Evolutionary conservation across 2,888 invertebrate genomes (phyloP).

Genomic region (Limnephilus marmoratus): DNA sequence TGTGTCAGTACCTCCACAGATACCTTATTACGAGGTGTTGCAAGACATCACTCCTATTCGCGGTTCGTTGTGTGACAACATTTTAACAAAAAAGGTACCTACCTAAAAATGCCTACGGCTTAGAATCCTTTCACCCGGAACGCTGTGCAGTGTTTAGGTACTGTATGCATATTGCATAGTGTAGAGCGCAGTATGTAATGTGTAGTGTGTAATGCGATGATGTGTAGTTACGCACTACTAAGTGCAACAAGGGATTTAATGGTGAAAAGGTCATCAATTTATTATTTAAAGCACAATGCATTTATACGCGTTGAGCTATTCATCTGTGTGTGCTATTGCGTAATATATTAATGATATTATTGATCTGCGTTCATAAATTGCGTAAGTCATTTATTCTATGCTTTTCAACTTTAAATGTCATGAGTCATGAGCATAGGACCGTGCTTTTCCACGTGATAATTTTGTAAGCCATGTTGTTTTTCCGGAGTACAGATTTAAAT

Average conservation of each 20-base stretch:
- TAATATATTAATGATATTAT: too few species aligned
- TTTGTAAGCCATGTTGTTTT: too few species aligned
- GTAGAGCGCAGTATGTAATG: not conserved
- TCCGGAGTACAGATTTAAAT: too few species aligned
- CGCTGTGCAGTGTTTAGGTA: not conserved
- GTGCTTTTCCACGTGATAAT: too few species aligned
- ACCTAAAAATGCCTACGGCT: not conserved
- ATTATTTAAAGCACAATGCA: not conserved
- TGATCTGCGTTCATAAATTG: too few species aligned
- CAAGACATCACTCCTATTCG: not conserved
- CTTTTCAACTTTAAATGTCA: too few species aligned
- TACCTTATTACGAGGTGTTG: not conserved
- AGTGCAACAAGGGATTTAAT: not conserved
- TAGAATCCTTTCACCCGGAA: slow-evolving; percentile 33
- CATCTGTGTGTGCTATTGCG: too few species aligned
- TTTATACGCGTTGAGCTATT: not conserved
- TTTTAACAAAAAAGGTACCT: not conserved
- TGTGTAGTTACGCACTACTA: not conserved
- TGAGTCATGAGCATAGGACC: too few species aligned
- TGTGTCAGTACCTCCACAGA: too few species aligned
- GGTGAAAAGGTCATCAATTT: not conserved
- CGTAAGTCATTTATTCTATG: too few species aligned
- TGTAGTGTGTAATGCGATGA: not conserved
- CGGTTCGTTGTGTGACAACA: not conserved
- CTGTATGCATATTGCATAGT: not conserved